Evolutionary conservation across 37 sponge, comb jelly and placozoan species (phyloP).

Genomic region (Mnemiopsis leidyi): DNA sequence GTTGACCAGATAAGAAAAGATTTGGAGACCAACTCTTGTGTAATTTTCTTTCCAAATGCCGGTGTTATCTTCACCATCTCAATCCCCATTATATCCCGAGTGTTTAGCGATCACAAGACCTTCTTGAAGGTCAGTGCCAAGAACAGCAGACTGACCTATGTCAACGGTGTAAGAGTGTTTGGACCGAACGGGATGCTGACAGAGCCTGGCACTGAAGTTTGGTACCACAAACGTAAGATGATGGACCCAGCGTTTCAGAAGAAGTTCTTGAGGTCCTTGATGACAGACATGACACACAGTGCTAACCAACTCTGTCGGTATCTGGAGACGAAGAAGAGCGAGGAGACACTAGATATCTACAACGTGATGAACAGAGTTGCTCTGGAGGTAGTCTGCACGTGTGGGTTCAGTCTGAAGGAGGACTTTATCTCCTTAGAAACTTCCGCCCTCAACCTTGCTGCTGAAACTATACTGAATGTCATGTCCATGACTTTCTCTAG

Average conservation of each 20-base stretch:
- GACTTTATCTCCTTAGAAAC: background rate
- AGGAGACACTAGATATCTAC: background rate
- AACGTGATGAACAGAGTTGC: background rate
- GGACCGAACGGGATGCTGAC: background rate
- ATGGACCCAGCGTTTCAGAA: conserved; percentile 21
- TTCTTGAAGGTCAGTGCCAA: background rate
- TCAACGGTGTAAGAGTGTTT: background rate
- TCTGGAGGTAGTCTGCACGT: conserved; percentile 4
- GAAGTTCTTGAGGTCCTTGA: background rate
- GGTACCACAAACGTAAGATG: background rate
- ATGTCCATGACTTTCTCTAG: background rate
- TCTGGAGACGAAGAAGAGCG: background rate
- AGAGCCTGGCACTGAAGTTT: background rate
- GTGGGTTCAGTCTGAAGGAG: background rate
- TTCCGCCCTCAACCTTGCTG: background rate
- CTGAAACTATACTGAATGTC: background rate
- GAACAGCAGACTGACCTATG: background rate
- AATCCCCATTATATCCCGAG: background rate
- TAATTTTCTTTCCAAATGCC: background rate
- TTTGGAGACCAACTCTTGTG: background rate
- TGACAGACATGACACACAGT: background rate
- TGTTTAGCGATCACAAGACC: background rate
- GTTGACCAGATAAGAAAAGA: background rate
- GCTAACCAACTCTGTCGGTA: background rate
- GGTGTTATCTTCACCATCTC: background rate